phyloP scores from a whole-genome alignment of 1,140 invertebrate species.

The Pachypeltis micranthus region DNA sequence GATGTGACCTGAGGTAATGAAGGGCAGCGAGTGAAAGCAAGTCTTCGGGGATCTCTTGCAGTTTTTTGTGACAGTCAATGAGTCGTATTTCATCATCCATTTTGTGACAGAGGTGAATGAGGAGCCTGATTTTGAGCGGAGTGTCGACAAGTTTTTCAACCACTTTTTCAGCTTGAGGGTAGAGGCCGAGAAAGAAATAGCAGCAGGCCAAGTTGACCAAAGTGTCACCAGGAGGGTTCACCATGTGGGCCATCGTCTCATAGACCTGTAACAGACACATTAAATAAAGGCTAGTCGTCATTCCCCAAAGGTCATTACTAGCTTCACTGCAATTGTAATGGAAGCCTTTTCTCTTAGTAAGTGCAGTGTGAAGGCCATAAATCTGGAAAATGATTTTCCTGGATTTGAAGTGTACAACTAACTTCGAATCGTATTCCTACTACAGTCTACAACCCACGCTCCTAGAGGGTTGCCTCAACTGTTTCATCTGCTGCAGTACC shows the following conservation, averaged over 20 bases:
- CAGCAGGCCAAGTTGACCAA: slow-evolving; percentile 80
- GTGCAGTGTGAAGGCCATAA: too few relatives aligned
- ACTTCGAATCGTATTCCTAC: too few relatives aligned
- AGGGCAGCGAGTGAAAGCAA: slow-evolving; percentile 92
- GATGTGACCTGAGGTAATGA: slow-evolving; percentile 89
- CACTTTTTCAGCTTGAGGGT: slow-evolving; percentile 47
- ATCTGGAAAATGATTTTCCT: too few relatives aligned
- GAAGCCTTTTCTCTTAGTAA: too few relatives aligned
- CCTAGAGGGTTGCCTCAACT: too few relatives aligned
- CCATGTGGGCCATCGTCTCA: slow-evolving; percentile 37
- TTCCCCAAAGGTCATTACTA: too few relatives aligned
- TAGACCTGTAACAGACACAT: too few relatives aligned
- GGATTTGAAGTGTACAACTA: too few relatives aligned
- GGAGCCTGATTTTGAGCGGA: slow-evolving; percentile 62
- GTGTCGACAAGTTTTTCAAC: slow-evolving; percentile 46
- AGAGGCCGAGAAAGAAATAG: slow-evolving; percentile 88
- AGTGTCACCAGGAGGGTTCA: slow-evolving; percentile 40
- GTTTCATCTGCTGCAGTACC: too few relatives aligned
- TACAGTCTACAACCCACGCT: too few relatives aligned
- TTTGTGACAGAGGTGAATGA: slow-evolving; percentile 92
- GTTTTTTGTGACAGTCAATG: slow-evolving; percentile 65
- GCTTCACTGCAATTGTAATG: too few relatives aligned
- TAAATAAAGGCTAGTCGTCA: too few relatives aligned
- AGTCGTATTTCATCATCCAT: slow-evolving; percentile 74
- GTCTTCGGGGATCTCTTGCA: slow-evolving; percentile 85